Conservation (phyloP, 2,888 invertebrate species). For the Hypercompe scribonia region DNA sequence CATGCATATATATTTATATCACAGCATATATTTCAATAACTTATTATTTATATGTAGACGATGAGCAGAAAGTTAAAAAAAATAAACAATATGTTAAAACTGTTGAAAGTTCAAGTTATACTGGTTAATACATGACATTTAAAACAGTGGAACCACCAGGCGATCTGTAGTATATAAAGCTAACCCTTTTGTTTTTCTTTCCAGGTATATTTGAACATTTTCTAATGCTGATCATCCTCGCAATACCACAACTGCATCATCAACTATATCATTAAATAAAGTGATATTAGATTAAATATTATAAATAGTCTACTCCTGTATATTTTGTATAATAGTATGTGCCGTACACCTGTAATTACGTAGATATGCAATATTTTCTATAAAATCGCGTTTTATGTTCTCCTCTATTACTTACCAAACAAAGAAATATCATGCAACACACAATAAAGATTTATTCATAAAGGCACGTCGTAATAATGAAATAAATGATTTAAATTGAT, state of each 20-base stretch:
- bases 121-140: too few relatives aligned
- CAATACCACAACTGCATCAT: constrained; percentile 70
- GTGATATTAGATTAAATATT: constrained; percentile 83
- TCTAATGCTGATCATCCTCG: constrained; percentile 67
- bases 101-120: too few relatives aligned
- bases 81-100: too few relatives aligned
- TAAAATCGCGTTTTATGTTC: constrained; percentile 69
- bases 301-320: constrained; percentile 79
- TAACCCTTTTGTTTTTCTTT: constrained; percentile 40
- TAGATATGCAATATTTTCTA: constrained; percentile 83
- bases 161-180: neutral
- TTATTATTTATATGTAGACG: too few relatives aligned
- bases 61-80: too few relatives aligned
- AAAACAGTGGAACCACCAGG: too few relatives aligned
- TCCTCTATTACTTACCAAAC: constrained; percentile 71
- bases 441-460: constrained; percentile 79
- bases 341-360: constrained; percentile 83
- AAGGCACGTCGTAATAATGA: constrained; percentile 78
- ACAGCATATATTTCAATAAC: too few relatives aligned
- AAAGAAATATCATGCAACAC: constrained; percentile 78
- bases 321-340: constrained; percentile 85
- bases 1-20: too few relatives aligned
- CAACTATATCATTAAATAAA: constrained; percentile 82
- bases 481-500: constrained; percentile 70
- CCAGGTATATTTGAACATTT: constrained; percentile 70